Conservation (phyloP, 2,797 vertebrate genomes). For the Cyclopterus lumpus region DNA sequence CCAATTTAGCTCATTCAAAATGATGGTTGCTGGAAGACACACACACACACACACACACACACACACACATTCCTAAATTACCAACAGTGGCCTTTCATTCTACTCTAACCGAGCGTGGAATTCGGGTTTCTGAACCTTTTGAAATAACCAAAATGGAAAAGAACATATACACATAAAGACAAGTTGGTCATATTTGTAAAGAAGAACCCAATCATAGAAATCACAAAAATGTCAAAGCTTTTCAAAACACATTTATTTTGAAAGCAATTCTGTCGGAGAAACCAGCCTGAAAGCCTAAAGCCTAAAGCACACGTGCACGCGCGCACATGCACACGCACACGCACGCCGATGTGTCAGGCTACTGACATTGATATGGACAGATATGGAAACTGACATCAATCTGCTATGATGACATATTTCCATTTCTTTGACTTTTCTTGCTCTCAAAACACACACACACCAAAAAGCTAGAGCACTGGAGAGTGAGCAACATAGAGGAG, state of each 20-base stretch:
- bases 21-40: slow-evolving; percentile 88
- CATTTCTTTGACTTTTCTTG: not conserved
- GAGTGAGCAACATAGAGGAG: slow-evolving; percentile 10
- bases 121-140: not conserved
- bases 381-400: slow-evolving; percentile 51
- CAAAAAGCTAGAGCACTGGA: slow-evolving; percentile 1
- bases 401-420: slow-evolving; percentile 31
- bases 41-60: slow-evolving; percentile 24
- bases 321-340: slow-evolving; percentile 11
- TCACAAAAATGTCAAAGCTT: slow-evolving; percentile 45
- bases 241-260: slow-evolving; percentile 30
- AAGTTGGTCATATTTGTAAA: slow-evolving; percentile 33
- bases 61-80: slow-evolving; percentile 4
- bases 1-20: slow-evolving; percentile 97
- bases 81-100: not conserved
- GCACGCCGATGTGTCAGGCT: not conserved
- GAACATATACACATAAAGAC: slow-evolving; percentile 6
- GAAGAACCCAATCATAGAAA: slow-evolving; percentile 40
- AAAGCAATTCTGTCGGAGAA: slow-evolving; percentile 15
- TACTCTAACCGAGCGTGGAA: not conserved
- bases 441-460: slow-evolving; percentile 6
- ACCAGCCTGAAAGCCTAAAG: not conserved
- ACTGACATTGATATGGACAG: slow-evolving; percentile 41
- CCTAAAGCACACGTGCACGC: slow-evolving; percentile 18
- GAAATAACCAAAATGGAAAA: not conserved